Conservation (phyloP, 2,797 vertebrate species). For the Myotis planiceps region DNA sequence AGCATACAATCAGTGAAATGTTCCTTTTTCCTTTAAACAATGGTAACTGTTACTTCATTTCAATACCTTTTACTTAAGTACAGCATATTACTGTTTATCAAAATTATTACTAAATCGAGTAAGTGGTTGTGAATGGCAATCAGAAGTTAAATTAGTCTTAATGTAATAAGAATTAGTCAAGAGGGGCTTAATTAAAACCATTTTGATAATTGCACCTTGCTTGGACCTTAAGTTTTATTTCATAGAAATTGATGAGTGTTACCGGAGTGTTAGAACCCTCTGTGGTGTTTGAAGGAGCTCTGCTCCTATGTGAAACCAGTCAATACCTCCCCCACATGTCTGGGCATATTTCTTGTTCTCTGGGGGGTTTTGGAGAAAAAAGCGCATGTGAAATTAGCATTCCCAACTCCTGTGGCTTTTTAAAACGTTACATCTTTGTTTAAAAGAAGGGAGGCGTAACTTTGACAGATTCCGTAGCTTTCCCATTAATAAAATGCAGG, state of each 20-base stretch:
- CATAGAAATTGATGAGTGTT: slow-evolving; percentile 15
- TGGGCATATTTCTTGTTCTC: background rate
- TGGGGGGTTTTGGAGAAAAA: background rate
- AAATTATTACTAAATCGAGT: slow-evolving; percentile 23
- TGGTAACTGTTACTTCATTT: background rate
- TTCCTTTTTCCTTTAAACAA: background rate
- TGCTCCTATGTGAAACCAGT: background rate
- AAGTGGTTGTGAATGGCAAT: slow-evolving; percentile 56
- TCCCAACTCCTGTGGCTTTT: background rate
- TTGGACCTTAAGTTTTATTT: slow-evolving; percentile 45
- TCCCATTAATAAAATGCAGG: background rate
- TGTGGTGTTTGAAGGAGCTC: background rate
- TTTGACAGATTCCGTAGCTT: background rate
- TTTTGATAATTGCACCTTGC: slow-evolving; percentile 56
- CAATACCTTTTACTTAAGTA: background rate
- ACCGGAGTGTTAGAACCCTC: background rate
- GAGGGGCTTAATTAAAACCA: slow-evolving; percentile 41
- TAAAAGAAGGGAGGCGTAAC: background rate
- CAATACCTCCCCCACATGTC: background rate
- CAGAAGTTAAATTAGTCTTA: slow-evolving; percentile 68
- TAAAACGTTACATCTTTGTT: background rate
- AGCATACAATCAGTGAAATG: background rate
- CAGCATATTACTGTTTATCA: slow-evolving; percentile 29
- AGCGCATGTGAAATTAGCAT: background rate
- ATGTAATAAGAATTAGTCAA: slow-evolving; percentile 51